Percentiles rank a stretch among this genome's conserved stretches.
Evolutionary conservation across 2,113 vertebrate genomes (phyloP).

Genomic region (Gallinago jamesoni): DNA sequence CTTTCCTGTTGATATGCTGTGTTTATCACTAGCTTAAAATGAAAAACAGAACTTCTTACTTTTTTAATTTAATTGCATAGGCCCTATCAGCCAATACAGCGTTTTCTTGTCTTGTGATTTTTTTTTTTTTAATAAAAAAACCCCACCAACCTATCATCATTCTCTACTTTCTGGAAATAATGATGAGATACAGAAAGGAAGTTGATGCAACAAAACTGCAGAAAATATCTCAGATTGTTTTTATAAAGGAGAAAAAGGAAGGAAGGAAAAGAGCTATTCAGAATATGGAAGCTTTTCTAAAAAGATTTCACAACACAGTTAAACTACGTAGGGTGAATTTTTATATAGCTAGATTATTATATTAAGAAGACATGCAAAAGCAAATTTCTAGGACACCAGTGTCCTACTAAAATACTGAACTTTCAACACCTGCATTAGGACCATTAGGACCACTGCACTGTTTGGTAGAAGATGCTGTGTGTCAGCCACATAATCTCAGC

Average conservation of each 20-base stretch:
- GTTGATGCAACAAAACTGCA: background rate
- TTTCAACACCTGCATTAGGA: background rate
- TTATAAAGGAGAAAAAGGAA: background rate
- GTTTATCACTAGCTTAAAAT: background rate
- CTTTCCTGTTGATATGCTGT: background rate
- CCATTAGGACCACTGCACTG: background rate
- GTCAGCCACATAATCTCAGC: background rate
- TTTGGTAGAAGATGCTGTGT: background rate
- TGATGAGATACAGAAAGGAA: background rate
- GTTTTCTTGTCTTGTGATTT: background rate
- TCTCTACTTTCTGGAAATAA: background rate
- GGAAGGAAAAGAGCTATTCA: background rate
- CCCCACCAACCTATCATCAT: accelerated
- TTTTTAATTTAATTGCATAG: background rate
- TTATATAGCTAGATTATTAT: background rate
- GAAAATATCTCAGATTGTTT: background rate
- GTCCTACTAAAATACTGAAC: background rate
- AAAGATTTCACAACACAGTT: background rate
- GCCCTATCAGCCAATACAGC: background rate
- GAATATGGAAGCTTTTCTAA: background rate
- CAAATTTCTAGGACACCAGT: background rate
- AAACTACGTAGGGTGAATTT: background rate
- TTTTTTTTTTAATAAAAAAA: background rate
- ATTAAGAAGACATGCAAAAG: background rate
- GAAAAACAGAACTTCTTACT: background rate